phyloP scores from a whole-genome alignment of 2,113 vertebrate species.

The Poeciliopsis occidentalis region DNA sequence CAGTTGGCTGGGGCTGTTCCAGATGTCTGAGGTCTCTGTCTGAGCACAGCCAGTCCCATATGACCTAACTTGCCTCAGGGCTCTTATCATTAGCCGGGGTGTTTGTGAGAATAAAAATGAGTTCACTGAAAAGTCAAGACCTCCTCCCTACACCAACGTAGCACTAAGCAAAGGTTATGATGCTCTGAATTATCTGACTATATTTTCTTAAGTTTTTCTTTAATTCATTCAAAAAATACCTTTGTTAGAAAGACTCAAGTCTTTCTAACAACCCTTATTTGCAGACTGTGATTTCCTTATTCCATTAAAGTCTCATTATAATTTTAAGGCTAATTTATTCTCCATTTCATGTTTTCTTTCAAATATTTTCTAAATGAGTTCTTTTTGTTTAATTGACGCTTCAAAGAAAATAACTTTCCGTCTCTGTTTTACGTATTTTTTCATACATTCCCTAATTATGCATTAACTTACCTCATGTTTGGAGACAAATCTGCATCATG shows the following conservation, averaged over 20 bases:
- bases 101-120: slow-evolving; percentile 66
- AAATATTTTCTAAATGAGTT: background rate
- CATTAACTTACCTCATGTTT: slow-evolving; percentile 23
- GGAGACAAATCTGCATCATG: slow-evolving; percentile 8
- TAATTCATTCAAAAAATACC: background rate
- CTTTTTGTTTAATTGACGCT: background rate
- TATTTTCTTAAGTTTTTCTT: slow-evolving; percentile 17
- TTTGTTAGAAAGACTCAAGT: too few species aligned
- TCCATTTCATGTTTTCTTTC: background rate
- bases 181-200: slow-evolving; percentile 21
- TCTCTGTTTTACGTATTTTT: background rate
- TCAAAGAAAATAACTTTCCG: slow-evolving; percentile 2
- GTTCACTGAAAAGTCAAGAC: slow-evolving; percentile 69
- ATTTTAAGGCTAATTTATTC: background rate
- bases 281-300: too few species aligned
- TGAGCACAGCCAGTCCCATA: slow-evolving; percentile 48
- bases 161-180: background rate
- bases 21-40: slow-evolving; percentile 56
- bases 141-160: slow-evolving; percentile 10
- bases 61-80: slow-evolving; percentile 61
- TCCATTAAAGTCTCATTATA: background rate
- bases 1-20: slow-evolving; percentile 50
- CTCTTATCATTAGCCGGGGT: slow-evolving; percentile 66
- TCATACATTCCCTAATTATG: slow-evolving; percentile 4
- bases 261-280: too few species aligned